Base-by-base conservation (phyloP, 64 coral and sea anemone genomes). In the Anthopleura sola region DNA sequence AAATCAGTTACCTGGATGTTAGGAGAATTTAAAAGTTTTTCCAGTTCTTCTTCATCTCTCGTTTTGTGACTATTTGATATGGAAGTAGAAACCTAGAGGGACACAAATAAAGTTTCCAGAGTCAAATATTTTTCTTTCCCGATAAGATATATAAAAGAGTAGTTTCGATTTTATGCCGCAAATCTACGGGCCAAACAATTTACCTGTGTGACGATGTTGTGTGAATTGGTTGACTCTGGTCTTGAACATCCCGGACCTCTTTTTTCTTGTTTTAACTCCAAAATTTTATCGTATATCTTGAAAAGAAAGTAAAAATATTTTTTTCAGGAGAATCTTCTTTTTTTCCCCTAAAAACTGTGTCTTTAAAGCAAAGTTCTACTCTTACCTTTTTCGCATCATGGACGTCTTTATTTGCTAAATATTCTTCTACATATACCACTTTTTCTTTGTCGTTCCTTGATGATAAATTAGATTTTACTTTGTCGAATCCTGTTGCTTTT, bases 1-100 rank as follows among this genome's bases (percentile, higher is more conserved):
- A n/a, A n/a, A n/a, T n/a, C n/a, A n/a, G n/a, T 66, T 99, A 99
- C 97, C 97, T 94, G 93, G 24, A 99, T 83, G 68, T 94, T 81
- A 20, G 92, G 86, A 33, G 90, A 94, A 48, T 87, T 83, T 38
- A 99, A 74, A 81, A 99, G 90, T 34, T 71, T 28, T 18, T 86
- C 80, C 64, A 99, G 55, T 49, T 99, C 97, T 21, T 81, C 80
- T 31, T 93, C 97, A 33, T 99, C 93, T 5, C 32, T 77, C 23
- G 97, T 31, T 86, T 18, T 34, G 7, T 37, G 39, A 48, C 76
- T 38, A 48, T 79, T 79, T 6, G 76, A 79, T 44, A 79, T 23
- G 1, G 76, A 79, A 17, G 76, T 79, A 44, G 76, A 79, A 79
- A 79, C 39, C 76, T 79, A 71, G 28, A 34, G 12, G 34, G 34